phyloP scores from a whole-genome alignment of 2,888 invertebrate genomes.

The Heteropelma amictum region DNA sequence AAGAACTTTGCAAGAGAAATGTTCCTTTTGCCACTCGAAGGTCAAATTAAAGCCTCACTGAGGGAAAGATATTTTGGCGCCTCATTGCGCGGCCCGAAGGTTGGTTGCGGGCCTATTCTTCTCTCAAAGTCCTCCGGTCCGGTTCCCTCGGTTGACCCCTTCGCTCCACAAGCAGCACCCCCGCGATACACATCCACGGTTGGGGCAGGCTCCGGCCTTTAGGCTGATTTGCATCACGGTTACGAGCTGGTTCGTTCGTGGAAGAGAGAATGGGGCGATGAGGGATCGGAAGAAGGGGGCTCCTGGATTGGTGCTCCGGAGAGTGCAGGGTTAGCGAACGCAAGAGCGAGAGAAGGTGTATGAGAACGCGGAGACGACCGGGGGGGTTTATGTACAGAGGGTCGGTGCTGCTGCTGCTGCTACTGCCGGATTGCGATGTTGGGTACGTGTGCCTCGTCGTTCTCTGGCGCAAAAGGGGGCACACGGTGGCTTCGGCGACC shows the following conservation, averaged over 20 bases:
- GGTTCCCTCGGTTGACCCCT: conserved; percentile 42
- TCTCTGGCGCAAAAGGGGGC: conserved; percentile 45
- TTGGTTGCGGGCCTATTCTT: conserved; percentile 49
- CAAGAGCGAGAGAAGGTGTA: conserved; percentile 51
- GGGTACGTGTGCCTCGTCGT: conserved; percentile 23
- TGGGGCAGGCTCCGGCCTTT: conserved; percentile 56
- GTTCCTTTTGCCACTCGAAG: conserved; percentile 13
- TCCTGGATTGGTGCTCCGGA: conserved; percentile 27
- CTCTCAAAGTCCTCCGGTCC: conserved; percentile 48
- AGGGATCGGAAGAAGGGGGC: conserved; percentile 23
- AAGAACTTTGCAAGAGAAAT: conserved; percentile 36
- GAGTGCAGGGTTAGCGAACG: conserved; percentile 39
- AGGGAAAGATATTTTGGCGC: too few relatives aligned
- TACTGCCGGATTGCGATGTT: conserved; percentile 29
- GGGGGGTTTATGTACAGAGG: conserved; percentile 48
- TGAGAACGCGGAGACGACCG: conserved; percentile 33
- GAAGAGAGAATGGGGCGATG: conserved; percentile 51
- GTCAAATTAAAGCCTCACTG: too few relatives aligned
- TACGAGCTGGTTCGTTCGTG: conserved; percentile 72
- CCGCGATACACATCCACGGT: conserved; percentile 59
- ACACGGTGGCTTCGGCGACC: conserved; percentile 40
- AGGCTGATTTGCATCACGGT: conserved; percentile 74
- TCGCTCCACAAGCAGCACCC: conserved; percentile 43
- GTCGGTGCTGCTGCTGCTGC: conserved; percentile 35
- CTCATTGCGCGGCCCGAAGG: too few relatives aligned